Percentiles rank a stretch among this genome's conserved stretches.
phyloP scores from a whole-genome alignment of 1,140 invertebrate genomes.

The Stratiolaelaps scimitus region DNA sequence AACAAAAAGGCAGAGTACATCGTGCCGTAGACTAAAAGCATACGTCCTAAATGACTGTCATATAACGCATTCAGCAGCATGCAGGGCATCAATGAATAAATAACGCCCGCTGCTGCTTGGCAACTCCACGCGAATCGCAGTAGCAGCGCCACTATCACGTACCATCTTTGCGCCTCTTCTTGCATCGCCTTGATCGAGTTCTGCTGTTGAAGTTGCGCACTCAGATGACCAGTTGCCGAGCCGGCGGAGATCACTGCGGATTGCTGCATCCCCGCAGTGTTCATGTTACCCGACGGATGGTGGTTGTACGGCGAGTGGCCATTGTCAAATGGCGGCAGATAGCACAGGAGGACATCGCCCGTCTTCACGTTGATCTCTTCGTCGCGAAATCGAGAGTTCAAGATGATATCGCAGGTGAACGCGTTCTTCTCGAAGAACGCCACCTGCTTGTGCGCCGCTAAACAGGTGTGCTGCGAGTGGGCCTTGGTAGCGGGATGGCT shows the following conservation, averaged over 20 bases:
- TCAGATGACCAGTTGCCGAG: background rate
- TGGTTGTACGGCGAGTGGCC: conserved; percentile 31
- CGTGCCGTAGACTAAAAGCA: no score
- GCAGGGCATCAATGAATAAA: no score
- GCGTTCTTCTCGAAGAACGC: conserved; percentile 43
- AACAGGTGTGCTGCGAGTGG: conserved; percentile 7
- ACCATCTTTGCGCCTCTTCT: conserved; percentile 23
- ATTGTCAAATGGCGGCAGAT: conserved; percentile 43
- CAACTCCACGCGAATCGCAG: no score
- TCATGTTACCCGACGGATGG: background rate
- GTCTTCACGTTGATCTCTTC: conserved; percentile 41
- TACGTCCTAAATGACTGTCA: no score
- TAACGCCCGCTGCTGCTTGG: no score
- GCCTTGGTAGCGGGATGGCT: background rate
- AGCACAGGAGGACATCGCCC: conserved; percentile 42
- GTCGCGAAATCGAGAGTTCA: conserved; percentile 43
- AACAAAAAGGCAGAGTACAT: no score
- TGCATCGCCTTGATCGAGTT: conserved; percentile 27
- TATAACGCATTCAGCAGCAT: no score
- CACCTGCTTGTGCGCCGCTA: conserved; percentile 29
- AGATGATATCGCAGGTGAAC: conserved; percentile 42
- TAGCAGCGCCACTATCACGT: background rate
- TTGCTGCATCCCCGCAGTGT: background rate
- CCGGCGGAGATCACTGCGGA: no score
- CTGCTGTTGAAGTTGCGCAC: conserved; percentile 7